Evolutionary conservation across 2,888 invertebrate genomes (phyloP).

Genomic region (Caenorhabditis doughertyi): DNA sequence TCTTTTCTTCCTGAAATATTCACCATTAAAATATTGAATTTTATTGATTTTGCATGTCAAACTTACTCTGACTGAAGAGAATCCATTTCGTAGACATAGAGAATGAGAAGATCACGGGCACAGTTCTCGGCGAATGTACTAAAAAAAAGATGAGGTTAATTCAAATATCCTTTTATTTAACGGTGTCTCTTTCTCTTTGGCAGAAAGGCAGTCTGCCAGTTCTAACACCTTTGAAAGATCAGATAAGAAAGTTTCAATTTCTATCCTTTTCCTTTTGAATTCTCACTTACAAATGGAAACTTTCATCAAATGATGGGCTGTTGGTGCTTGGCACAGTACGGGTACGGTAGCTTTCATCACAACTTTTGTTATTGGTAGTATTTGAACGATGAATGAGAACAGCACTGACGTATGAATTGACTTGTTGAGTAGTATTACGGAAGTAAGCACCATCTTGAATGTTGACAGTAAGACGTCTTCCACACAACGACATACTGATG

Average conservation of each 20-base stretch:
- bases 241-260: constrained; percentile 34
- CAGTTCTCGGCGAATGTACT: constrained; percentile 63
- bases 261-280: background rate
- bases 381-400: constrained; percentile 29
- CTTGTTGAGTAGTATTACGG: constrained; percentile 50
- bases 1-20: constrained; percentile 58
- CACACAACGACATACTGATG: constrained; percentile 67
- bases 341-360: constrained; percentile 63
- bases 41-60: background rate
- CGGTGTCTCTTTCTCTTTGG: background rate
- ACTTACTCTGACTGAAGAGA: constrained; percentile 51
- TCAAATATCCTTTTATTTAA: background rate
- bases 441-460: constrained; percentile 71
- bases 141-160: constrained; percentile 31
- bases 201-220: background rate
- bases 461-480: constrained; percentile 64
- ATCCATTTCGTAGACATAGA: constrained; percentile 67
- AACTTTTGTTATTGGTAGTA: background rate
- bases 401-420: constrained; percentile 63
- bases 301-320: constrained; percentile 69
- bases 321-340: constrained; percentile 64
- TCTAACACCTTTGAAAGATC: constrained; percentile 20
- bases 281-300: constrained; percentile 69
- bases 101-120: constrained; percentile 59
- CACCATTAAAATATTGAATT: too few species aligned